Base-by-base conservation (phyloP, 2,888 invertebrate species). In the Agriopis leucophaearia region DNA sequence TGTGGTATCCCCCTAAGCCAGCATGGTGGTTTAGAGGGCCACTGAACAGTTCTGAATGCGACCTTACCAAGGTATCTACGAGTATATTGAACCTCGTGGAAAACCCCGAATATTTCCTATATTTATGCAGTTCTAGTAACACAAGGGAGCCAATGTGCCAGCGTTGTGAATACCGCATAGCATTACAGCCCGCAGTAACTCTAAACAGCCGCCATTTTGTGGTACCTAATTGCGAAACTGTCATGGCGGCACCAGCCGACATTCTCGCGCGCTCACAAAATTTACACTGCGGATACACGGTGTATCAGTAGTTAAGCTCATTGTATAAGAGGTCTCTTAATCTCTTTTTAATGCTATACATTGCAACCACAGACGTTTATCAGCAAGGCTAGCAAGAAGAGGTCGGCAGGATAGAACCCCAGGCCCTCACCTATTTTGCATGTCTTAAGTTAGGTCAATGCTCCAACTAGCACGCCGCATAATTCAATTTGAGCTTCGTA, bases 181-280 rank as follows among this genome's bases (percentile, higher is more conserved):
- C 61, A 52, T 66, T 70, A 59, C 52, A 59, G 45, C 58, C 54
- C 64, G 51, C 56, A 64, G 70, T 64, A 70, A 66, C 54, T 66
- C 66, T 57, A 66, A 62, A 55, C 65, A 40, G 64, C 77, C 78
- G 80, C 85, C 82, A 83, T 86, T 85, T 84, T 84, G 83, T 81
- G 74, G 72, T 72, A 76, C 81, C 83, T 87, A 86, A 87, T 85
- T 85, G 84, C 83, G 74, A 81, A 84, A 76, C 83, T 85, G 87
- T 86, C 86, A 85, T 83, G 86, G 81, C 83, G 79, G 64, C 79
- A 69, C 78, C 78, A 78, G 74, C 81, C 78, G 79, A 82, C 85
- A 86, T 85, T 84, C 86, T 78, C 62, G 66, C 71, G 70, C 76
- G 78, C 78, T 79, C 78, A 70, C 81, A 78, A 81, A 81, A 84